Base-by-base conservation (phyloP, 2,888 invertebrate species). In the Horisme vitalbata region DNA sequence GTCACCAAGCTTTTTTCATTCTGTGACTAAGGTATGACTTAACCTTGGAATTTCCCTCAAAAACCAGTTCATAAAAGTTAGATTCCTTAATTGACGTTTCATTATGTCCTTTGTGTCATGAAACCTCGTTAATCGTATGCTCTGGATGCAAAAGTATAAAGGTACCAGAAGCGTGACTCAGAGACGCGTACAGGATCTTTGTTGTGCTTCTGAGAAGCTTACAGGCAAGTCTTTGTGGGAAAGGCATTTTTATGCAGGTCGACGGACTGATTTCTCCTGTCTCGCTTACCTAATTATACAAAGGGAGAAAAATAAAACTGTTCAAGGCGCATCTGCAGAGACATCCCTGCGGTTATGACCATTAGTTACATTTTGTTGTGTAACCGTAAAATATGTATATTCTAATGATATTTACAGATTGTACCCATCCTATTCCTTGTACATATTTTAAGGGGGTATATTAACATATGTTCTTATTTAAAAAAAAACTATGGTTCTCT, bases 121-220 rank as follows among this genome's bases (percentile, higher is more conserved):
- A 15, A 23, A 37, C 12, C 28, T 68, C 69, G 28, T 49, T 32
- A 32, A n/a, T 39, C 39, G 30, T 34, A 23, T 33, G 12, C 76
- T 77, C 79, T 81, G 83, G 77, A 72, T 68, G 56, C 65, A 63
- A 80, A n/a, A 78, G 73, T 63, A 77, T 62, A 71, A n/a, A n/a
- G n/a, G n/a, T n/a, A 64, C 63, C 57, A 59, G 65, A 59, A 57
- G 61, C 61, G 71, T 87, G 88, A 87, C 71, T 87, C 88, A 87
- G 76, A 70, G 71, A 75, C 73, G 62, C 64, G 79, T 69, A 75
- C 79, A 81, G 84, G 85, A 89, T 85, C 89, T 88, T 89, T 88
- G 88, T 89, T 86, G 72, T 77, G 75, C 75, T 89, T 89, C 88
- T 74, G 72, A 81, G 88, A 89, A 89, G 71, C 76, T 69, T 75